Percentiles rank a stretch among this genome's conserved stretches.
These are phyloP conservation scores for Epinephelus cyanopodus DNA, from an alignment of 2,113 vertebrate genomes.

Conservation along the genomic window DNA sequence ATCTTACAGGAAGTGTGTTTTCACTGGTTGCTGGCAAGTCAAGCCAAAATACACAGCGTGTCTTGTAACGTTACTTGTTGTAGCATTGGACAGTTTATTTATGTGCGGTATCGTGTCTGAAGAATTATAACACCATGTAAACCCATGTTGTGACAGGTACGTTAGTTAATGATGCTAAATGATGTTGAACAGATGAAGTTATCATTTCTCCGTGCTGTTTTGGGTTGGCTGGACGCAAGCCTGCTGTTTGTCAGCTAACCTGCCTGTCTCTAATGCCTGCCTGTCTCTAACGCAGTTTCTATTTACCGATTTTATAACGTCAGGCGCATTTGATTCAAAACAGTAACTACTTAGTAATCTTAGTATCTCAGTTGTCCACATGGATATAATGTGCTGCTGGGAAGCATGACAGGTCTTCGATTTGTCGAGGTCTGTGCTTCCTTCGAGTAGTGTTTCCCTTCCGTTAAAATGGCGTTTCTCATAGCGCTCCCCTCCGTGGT, in stretches of 20 bases:
- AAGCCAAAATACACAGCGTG: not conserved
- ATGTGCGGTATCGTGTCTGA: not conserved
- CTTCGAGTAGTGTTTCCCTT: too few species aligned
- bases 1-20: slow-evolving; percentile 32
- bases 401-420: too few species aligned
- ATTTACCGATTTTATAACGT: not conserved
- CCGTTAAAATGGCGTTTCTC: too few species aligned
- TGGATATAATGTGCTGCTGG: too few species aligned
- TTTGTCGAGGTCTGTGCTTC: too few species aligned
- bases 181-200: not conserved
- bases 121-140: slow-evolving; percentile 21
- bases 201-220: not conserved
- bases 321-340: too few species aligned
- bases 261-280: not conserved
- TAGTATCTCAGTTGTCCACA: too few species aligned
- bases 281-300: not conserved
- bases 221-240: not conserved
- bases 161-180: not conserved
- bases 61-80: not conserved
- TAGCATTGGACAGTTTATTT: not conserved
- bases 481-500: too few species aligned
- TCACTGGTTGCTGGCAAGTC: not conserved
- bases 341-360: too few species aligned
- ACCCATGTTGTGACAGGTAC: not conserved
- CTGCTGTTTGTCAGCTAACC: not conserved